Evolutionary conservation across 2,113 vertebrate genomes (phyloP), one percentile per base, ranked within the genome.

Genomic region (Sebastes schlegelii): DNA sequence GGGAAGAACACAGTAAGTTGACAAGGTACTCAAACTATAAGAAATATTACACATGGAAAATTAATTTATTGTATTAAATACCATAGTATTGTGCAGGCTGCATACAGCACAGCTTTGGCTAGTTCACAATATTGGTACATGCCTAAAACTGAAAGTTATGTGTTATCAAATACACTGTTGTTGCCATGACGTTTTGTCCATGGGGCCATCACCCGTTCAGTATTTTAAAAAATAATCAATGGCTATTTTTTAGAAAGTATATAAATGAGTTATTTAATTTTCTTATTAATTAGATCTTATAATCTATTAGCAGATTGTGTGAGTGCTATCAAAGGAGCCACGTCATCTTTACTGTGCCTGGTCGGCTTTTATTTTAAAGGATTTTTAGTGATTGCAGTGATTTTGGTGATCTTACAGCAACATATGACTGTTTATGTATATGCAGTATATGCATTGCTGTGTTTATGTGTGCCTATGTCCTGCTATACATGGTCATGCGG

Each of bases 1-100:
- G 96, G 97, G 62, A 96, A 94, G 82, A 93, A 92, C 87, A 95
- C 94, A 82, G 98, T 99, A 80, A 92, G 93, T 86, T 61, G 49
- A 65, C 63, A 66, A 45, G 26, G 1, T 23, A 67, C 21, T 74
- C 23, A 74, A 57, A 52, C 23, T 51, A 19, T 43, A n/a, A 43
- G 8, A 13, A 43, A 61, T 9, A 40, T 21, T 13, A 42, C 34
- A 12, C 54, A 17, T 14, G 12, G 42, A 10, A 34, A 62, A 52
- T 23, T 0, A 3, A 49, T 49, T 17, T 43, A 46, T 52, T 17
- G 5, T 23, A 21, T 13, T 60, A 19, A 55, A 71, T 11, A 43
- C 19, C 2, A 23, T 6, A 43, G 4, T 8, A 43, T 19, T 69
- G 6, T 74, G 52, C 57, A 52, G 2, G 16, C 55, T 54, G 17